Conservation (phyloP, 2,797 vertebrate species). For the Mormyrus hasselquistii region DNA sequence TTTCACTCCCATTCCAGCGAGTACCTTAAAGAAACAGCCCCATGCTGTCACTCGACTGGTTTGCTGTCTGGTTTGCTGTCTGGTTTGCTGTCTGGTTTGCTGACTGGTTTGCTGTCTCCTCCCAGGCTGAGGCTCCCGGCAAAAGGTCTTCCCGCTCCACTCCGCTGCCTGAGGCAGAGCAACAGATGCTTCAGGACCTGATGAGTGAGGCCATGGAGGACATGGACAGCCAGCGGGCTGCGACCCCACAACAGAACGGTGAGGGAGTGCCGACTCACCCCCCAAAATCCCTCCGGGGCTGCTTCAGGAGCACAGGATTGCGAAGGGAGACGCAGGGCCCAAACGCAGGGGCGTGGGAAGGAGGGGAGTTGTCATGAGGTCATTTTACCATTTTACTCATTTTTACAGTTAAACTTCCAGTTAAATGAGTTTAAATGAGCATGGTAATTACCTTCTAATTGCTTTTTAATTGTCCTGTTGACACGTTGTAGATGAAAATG, state of each 20-base stretch:
- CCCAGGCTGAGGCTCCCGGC: constrained; percentile 64
- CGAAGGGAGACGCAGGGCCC: neutral
- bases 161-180: constrained; percentile 83
- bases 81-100: neutral
- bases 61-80: constrained; percentile 4
- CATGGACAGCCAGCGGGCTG: constrained; percentile 65
- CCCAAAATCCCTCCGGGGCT: neutral
- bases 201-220: constrained; percentile 99
- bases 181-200: constrained; percentile 87
- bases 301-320: neutral
- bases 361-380: neutral
- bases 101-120: constrained; percentile 16
- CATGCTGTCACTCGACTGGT: neutral
- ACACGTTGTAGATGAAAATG: neutral
- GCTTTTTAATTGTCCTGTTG: neutral
- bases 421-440: neutral
- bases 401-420: neutral
- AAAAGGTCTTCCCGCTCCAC: constrained; percentile 62
- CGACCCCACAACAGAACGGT: constrained; percentile 73
- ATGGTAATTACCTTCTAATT: neutral
- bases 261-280: constrained; percentile 18
- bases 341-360: neutral
- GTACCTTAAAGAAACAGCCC: neutral
- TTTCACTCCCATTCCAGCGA: neutral
- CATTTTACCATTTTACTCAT: neutral